These are phyloP conservation scores for Scaptodrosophila latifasciaeformis DNA, from an alignment of 2,888 invertebrate genomes.

Conservation along the genomic window DNA sequence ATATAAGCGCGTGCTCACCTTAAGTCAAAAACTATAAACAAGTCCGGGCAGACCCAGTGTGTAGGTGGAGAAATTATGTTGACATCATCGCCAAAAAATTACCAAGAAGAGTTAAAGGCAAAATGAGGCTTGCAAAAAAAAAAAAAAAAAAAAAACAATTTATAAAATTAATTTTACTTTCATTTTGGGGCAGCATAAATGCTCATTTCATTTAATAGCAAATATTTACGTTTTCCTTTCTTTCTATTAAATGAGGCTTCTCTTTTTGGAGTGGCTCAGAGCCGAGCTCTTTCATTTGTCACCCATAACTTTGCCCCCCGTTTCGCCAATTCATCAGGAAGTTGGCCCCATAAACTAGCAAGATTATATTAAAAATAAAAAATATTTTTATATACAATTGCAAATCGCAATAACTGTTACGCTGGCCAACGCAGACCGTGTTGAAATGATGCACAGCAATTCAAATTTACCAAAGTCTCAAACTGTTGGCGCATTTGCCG, in stretches of 20 bases:
- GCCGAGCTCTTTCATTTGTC: constrained; percentile 8
- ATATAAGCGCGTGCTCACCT: constrained; percentile 56
- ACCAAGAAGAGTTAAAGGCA: constrained; percentile 44
- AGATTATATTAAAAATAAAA: no score
- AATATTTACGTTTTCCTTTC: no score
- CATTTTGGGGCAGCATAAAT: constrained; percentile 48
- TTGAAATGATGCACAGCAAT: constrained; percentile 3
- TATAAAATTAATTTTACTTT: constrained; percentile 63
- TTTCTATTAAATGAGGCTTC: no score
- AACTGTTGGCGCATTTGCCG: neutral
- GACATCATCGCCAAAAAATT: constrained; percentile 64
- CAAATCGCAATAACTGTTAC: neutral
- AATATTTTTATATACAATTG: constrained; percentile 1
- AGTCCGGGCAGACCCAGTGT: constrained; percentile 40
- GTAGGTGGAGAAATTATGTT: constrained; percentile 69
- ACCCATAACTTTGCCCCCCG: constrained; percentile 12
- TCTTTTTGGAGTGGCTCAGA: constrained; percentile 12
- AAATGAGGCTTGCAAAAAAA: constrained; percentile 33
- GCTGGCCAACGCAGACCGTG: neutral
- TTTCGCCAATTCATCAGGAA: constrained; percentile 18
- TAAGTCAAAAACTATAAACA: constrained; percentile 45
- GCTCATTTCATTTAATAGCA: constrained; percentile 31
- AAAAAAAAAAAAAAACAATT: constrained; percentile 33
- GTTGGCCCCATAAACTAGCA: neutral
- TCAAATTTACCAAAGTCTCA: no score